Percentiles rank a stretch among this genome's conserved stretches.
Conservation (phyloP, 2,113 vertebrate genomes). For the Albula goreensis region DNA sequence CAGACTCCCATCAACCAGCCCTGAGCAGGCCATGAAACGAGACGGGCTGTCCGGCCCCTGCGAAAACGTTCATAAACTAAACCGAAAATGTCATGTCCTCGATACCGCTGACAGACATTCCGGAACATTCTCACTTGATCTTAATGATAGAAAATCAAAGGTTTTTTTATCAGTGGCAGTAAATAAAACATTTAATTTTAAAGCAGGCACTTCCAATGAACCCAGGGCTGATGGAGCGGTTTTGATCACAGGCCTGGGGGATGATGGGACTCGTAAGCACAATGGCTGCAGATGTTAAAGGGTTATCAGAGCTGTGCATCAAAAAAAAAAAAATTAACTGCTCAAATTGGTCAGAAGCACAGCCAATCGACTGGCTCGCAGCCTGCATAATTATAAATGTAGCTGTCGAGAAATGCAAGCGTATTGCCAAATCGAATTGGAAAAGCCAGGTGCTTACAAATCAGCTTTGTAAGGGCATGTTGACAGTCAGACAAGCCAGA, state of each 20-base stretch:
- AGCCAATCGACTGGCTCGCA: background rate
- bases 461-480: background rate
- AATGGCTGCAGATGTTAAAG: background rate
- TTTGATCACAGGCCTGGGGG: background rate
- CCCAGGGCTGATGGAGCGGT: background rate
- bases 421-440: background rate
- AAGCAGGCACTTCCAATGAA: background rate
- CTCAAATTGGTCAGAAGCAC: background rate
- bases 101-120: background rate
- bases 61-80: background rate
- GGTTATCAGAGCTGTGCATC: background rate
- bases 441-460: background rate
- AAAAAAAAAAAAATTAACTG: background rate
- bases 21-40: background rate
- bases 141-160: background rate
- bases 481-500: too few species aligned
- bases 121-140: conserved; percentile 2
- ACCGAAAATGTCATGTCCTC: background rate
- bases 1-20: background rate
- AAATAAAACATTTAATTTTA: conserved; percentile 1
- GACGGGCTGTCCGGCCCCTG: background rate
- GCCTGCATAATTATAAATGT: background rate
- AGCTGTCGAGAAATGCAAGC: background rate
- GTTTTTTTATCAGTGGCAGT: background rate
- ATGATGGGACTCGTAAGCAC: background rate